Percentiles rank a stretch among this genome's conserved stretches.
phyloP scores from a whole-genome alignment of 2,888 invertebrate genomes.

The Euzophera pinguis region DNA sequence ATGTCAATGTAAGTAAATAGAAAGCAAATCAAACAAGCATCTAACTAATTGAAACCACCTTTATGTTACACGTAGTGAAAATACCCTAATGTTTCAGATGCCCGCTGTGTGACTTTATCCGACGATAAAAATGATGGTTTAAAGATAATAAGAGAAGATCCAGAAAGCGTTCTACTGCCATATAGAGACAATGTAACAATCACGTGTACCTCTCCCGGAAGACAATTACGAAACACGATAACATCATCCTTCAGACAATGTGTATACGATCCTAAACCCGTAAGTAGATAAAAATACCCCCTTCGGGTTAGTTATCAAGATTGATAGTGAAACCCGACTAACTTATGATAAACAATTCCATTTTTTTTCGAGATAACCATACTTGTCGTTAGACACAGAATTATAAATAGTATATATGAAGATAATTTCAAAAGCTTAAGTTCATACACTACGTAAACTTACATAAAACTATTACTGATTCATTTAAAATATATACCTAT shows the following conservation, averaged over 20 bases:
- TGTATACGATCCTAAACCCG: slow-evolving; percentile 95
- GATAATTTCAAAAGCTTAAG: too few relatives aligned
- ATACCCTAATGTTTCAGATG: slow-evolving; percentile 79
- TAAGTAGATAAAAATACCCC: slow-evolving; percentile 36
- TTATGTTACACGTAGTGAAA: background rate
- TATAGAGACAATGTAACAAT: slow-evolving; percentile 95
- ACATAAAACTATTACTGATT: too few relatives aligned
- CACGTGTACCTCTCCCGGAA: slow-evolving; percentile 88
- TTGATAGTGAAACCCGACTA: too few relatives aligned
- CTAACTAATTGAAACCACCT: too few relatives aligned
- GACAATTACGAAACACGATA: slow-evolving; percentile 88
- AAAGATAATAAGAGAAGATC: slow-evolving; percentile 87
- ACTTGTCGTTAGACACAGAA: too few relatives aligned
- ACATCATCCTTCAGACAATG: slow-evolving; percentile 95
- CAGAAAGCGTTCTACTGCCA: slow-evolving; percentile 90
- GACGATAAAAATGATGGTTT: slow-evolving; percentile 94
- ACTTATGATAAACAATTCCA: too few relatives aligned
- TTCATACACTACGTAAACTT: too few relatives aligned
- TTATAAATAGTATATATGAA: too few relatives aligned
- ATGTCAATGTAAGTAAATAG: slow-evolving; percentile 91
- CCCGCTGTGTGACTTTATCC: slow-evolving; percentile 92
- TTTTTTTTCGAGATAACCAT: too few relatives aligned
- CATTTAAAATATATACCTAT: too few relatives aligned
- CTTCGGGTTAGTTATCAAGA: too few relatives aligned
- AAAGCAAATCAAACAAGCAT: slow-evolving; percentile 8